Conservation (phyloP, 2,888 invertebrate genomes). For the Clanis bilineata region DNA sequence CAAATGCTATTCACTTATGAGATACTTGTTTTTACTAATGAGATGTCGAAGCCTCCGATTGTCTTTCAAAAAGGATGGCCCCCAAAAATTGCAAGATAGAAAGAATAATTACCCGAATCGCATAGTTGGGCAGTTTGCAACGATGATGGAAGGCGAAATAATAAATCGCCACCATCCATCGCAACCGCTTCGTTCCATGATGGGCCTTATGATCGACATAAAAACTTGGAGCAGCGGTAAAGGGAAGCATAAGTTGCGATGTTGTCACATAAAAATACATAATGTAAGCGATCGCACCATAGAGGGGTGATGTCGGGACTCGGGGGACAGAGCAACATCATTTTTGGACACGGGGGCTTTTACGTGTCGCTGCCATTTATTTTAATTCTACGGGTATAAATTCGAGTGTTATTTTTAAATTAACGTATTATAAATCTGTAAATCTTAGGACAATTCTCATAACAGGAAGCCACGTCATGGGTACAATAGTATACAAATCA, state of each 20-base stretch:
- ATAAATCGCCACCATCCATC: neutral
- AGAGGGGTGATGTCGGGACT: neutral
- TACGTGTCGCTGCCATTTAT: neutral
- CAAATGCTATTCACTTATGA: too few relatives aligned
- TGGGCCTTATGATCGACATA: neutral
- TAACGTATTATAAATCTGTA: too few relatives aligned
- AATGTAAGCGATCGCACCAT: constrained; percentile 5
- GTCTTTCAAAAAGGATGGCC: too few relatives aligned
- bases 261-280: constrained; percentile 19
- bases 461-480: too few relatives aligned
- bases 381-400: neutral
- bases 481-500: too few relatives aligned
- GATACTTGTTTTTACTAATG: too few relatives aligned
- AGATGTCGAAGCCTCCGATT: too few relatives aligned
- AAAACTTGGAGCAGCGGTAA: neutral
- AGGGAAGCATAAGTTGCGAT: constrained; percentile 13
- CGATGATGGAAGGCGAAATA: too few relatives aligned
- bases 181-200: neutral
- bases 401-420: neutral
- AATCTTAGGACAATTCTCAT: too few relatives aligned
- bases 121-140: too few relatives aligned
- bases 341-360: constrained; percentile 1
- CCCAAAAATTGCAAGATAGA: too few relatives aligned
- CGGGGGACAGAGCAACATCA: neutral
- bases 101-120: too few relatives aligned